Evolutionary conservation across 2,888 invertebrate species (phyloP), one percentile per base, ranked within the genome.

Genomic region (Blastobasis adustella): DNA sequence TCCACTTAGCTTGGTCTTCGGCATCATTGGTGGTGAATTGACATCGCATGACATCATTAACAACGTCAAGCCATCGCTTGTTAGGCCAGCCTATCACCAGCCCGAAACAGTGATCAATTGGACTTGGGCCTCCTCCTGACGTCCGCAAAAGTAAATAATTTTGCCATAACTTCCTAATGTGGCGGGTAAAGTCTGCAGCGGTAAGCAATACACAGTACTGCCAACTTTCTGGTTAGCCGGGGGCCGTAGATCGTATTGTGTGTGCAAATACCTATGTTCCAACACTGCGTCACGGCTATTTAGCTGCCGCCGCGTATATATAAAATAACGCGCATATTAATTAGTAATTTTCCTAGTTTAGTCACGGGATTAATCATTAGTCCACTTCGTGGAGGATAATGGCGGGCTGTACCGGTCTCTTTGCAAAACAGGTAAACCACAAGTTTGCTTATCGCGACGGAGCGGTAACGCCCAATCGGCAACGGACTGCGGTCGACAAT

Each of bases 381-480:
- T 54, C 52, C 56, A 49, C 50, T 45, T 48, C 49, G 53, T 54
- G 65, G 59, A 61, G 66, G 67, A 69, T 67, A 68, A 66, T 37
- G 49, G 41, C 43, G 52, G 46, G 39, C 48, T 67, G 69, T 66
- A 68, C 68, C 66, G 59, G 57, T 57, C 44, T 50, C 46, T 10
- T 40, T 59, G 55, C 73, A 72, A 76, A 81, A 78, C 80, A 82
- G 81, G 81, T 75, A 81, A 82, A 82, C 81, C 81, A 67, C 81
- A 81, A 49, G 48, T 36, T 36, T 37, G 37, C 5, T 23, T 23
- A 23, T 23, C 23, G 23, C 23, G 23, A 1, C 23, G 23, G 23
- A 23, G 23, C 23, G 23, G 2, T 23, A 23, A 23, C 23, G 23
- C 23, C 23, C 23, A 23, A 23, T 23, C 23, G 23, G 23, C 23